These are phyloP conservation scores for Sarcophaga bullata DNA, from an alignment of 1,140 invertebrate genomes.

Conservation along the genomic window DNA sequence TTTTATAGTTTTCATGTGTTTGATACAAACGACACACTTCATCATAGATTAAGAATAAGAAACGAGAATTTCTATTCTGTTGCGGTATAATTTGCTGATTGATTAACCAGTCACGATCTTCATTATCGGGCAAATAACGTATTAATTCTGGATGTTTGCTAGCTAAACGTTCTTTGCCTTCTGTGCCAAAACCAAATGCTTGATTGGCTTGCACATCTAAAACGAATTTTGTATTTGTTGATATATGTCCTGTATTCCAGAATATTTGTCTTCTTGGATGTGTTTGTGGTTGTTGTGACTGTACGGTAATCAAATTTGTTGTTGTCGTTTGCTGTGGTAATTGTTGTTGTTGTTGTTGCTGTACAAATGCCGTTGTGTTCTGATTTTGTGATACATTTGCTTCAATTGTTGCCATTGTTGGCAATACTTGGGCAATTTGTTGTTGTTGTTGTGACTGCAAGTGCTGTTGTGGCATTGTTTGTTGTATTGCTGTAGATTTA, in stretches of 20 bases:
- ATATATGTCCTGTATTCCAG: slow-evolving; percentile 63
- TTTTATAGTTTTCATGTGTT: slow-evolving; percentile 56
- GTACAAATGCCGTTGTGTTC: not conserved
- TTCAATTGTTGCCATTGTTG: not conserved
- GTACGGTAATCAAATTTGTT: not conserved
- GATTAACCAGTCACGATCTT: slow-evolving; percentile 61
- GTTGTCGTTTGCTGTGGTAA: not conserved
- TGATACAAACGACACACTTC: slow-evolving; percentile 59
- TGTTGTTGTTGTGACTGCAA: not conserved
- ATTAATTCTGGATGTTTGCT: slow-evolving; percentile 64
- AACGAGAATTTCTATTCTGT: slow-evolving; percentile 59
- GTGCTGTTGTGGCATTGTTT: not conserved
- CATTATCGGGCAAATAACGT: slow-evolving; percentile 60
- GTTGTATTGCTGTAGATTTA: not conserved
- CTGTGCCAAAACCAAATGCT: slow-evolving; percentile 62
- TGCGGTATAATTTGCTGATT: slow-evolving; percentile 58
- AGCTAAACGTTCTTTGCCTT: slow-evolving; percentile 61
- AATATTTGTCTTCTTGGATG: slow-evolving; percentile 58
- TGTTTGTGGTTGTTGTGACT: not conserved
- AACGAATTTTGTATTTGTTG: slow-evolving; percentile 60
- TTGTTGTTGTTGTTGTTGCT: not conserved
- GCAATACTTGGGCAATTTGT: slow-evolving; percentile 9
- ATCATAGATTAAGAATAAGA: slow-evolving; percentile 62
- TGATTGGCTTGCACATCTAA: slow-evolving; percentile 62
- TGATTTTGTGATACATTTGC: slow-evolving; percentile 5